Evolutionary conservation across 2,113 vertebrate species (phyloP).

Genomic region (Takifugu flavidus): DNA sequence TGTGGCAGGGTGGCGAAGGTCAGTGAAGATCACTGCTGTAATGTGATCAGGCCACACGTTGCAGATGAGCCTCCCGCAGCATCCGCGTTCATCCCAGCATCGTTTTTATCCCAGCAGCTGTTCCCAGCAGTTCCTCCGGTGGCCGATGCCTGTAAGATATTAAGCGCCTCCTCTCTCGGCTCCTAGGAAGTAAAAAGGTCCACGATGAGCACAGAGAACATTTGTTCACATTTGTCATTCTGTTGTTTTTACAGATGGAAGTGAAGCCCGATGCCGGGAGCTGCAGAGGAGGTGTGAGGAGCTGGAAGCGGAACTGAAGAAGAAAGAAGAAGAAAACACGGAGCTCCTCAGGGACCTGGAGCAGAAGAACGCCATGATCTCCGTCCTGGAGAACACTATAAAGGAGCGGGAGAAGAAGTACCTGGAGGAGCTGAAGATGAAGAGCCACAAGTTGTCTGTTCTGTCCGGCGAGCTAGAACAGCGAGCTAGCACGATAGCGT

Average conservation of each 20-base stretch:
- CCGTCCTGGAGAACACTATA: slow-evolving; percentile 91
- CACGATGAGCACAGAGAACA: too few species aligned
- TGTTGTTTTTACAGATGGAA: slow-evolving; percentile 56
- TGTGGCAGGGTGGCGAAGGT: slow-evolving; percentile 46
- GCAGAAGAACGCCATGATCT: slow-evolving; percentile 90
- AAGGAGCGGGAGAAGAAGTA: slow-evolving; percentile 94
- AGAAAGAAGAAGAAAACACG: slow-evolving; percentile 85
- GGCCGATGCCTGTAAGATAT: too few species aligned
- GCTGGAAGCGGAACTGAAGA: slow-evolving; percentile 88
- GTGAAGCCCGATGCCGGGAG: slow-evolving; percentile 78
- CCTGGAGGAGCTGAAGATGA: slow-evolving; percentile 94
- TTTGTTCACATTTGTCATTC: too few species aligned
- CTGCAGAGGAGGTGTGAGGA: slow-evolving; percentile 86
- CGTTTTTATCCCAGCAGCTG: too few species aligned
- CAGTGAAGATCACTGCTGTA: slow-evolving; percentile 23
- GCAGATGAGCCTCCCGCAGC: too few species aligned
- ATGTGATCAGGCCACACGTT: not conserved
- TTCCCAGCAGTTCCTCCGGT: too few species aligned
- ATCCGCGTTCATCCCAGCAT: too few species aligned
- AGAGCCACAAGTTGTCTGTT: slow-evolving; percentile 91
- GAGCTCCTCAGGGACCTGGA: slow-evolving; percentile 88
- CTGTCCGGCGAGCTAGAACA: slow-evolving; percentile 94
- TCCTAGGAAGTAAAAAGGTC: too few species aligned
- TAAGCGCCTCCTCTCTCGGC: not conserved
- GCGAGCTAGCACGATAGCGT: slow-evolving; percentile 90